phyloP scores from a whole-genome alignment of 2,888 invertebrate species.

The Eristalinus sepulchralis region DNA sequence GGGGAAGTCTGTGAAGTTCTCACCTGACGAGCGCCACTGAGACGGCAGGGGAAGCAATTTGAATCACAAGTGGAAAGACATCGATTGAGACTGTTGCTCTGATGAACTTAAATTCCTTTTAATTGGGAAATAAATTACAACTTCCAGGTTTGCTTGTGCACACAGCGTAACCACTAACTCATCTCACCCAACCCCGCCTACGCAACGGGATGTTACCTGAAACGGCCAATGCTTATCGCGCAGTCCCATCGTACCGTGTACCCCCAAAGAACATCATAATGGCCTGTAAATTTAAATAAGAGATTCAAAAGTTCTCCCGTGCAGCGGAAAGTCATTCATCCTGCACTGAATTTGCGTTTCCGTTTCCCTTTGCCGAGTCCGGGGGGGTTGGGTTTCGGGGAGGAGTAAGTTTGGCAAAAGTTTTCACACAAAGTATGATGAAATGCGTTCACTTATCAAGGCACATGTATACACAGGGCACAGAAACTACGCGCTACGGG shows the following conservation, averaged over 20 bases:
- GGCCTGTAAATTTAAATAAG: conserved; percentile 70
- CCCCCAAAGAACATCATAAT: conserved; percentile 52
- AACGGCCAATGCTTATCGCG: conserved; percentile 42
- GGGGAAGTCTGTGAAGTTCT: not conserved
- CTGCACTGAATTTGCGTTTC: conserved; percentile 20
- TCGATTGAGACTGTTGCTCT: conserved; percentile 40
- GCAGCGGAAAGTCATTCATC: conserved; percentile 32
- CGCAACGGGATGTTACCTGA: not conserved
- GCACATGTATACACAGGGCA: not conserved
- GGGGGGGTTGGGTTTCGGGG: not conserved
- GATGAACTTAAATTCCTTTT: conserved; percentile 67
- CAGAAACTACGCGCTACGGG: conserved; percentile 1
- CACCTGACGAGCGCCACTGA: not conserved
- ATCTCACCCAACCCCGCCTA: conserved; percentile 12
- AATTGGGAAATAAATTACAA: conserved; percentile 69
- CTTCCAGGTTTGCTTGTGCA: conserved; percentile 31
- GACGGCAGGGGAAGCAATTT: conserved; percentile 12
- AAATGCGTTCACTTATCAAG: conserved; percentile 66
- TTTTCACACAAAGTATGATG: conserved; percentile 62
- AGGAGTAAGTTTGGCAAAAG: not conserved
- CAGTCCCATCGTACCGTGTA: conserved; percentile 51
- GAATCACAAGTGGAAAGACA: conserved; percentile 38
- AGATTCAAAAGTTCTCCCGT: conserved; percentile 49
- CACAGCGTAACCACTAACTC: conserved; percentile 30
- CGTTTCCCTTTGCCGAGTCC: not conserved